Evolutionary conservation across 2,113 vertebrate species (phyloP), one percentile per base, ranked within the genome.

Genomic region (Hyperoodon ampullatus): DNA sequence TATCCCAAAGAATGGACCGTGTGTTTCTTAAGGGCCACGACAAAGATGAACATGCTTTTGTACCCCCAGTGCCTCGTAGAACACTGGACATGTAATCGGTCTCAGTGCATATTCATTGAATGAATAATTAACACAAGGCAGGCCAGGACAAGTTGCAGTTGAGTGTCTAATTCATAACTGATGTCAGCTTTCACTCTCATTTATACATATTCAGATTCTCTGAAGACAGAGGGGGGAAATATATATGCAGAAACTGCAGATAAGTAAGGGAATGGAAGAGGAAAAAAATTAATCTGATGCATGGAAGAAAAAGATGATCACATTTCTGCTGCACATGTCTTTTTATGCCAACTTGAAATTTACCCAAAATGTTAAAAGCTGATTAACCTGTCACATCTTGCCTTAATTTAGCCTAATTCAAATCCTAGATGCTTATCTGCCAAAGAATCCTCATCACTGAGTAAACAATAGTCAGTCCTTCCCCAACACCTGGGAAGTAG

Each of bases 341-440:
- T 92, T 93, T 96, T 61, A 88, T 30, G 82, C 71, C 88, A 94
- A 72, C 72, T 95, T 63, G 70, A 90, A 96, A 93, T 95, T 77
- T 74, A 85, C 35, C 47, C 42, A 53, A 93, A 96, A 93, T 92
- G 66, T 88, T 84, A 90, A 86, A 93, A 95, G 85, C 26, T 53
- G 66, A 95, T 83, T 86, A 77, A 94, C 77, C 66, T 88, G 88
- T 74, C 72, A 53, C 47, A 63, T 88, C 82, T 93, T 97, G 93
- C 81, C 72, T 96, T 95, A 61, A 63, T 86, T 81, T 91, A 68
- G 35, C 39, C 21, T 77, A 90, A 90, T 74, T 61, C 61, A 93
- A 82, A 53, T 72, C 28, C 72, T 60, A 65, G 44, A 65, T 63
- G 21, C 21, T 19, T 78, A 47, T 44, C 21, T 90, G 90, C 18